A percentile compares a stretch with the other conserved stretches of the same genome.
These are phyloP conservation scores for Dynastes grantii DNA, from an alignment of 2,888 invertebrate species.

Conservation along the genomic window DNA sequence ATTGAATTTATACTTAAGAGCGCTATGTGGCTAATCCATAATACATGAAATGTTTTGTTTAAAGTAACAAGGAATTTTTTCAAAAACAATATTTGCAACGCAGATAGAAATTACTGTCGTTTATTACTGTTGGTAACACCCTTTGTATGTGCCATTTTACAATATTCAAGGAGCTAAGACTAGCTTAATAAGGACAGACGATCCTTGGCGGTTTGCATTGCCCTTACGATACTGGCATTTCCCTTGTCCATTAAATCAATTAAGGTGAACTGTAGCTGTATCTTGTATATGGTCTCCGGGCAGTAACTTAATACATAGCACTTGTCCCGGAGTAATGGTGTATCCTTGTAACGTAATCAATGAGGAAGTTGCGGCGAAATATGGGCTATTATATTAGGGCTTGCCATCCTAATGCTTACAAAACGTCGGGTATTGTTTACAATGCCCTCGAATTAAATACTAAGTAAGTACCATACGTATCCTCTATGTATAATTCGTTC, in stretches of 20 bases:
- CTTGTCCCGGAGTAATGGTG: constrained; percentile 22
- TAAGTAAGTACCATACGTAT: no score
- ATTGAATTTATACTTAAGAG: no score
- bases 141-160: neutral
- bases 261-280: constrained; percentile 15
- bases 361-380: constrained; percentile 10
- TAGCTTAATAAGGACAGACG: neutral
- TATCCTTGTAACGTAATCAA: constrained; percentile 25
- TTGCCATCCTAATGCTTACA: neutral
- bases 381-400: constrained; percentile 7
- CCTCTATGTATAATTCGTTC: no score
- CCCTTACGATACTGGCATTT: neutral
- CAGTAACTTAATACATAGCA: constrained; percentile 4
- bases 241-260: constrained; percentile 27
- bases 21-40: no score
- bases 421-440: neutral
- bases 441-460: neutral
- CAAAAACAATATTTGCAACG: no score
- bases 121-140: no score
- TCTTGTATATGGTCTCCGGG: constrained; percentile 5
- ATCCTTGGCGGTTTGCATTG: constrained; percentile 13
- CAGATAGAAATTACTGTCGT: no score
- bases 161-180: neutral
- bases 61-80: no score
- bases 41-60: no score